Percentiles rank a stretch among this genome's conserved stretches.
These are phyloP conservation scores for Heliconius himera DNA, from an alignment of 1,140 invertebrate species.

Conservation along the genomic window DNA sequence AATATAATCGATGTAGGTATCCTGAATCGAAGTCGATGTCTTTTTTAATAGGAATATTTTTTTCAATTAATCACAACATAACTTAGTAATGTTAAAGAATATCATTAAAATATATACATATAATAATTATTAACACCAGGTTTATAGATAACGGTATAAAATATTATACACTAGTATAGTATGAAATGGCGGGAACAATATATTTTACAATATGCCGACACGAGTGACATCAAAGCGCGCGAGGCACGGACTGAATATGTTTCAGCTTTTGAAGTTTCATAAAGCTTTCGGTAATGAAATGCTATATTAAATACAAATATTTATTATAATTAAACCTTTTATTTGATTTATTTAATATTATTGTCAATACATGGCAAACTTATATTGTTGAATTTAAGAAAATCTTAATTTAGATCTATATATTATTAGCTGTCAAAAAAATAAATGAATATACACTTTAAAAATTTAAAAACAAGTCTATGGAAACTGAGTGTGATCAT, in stretches of 20 bases:
- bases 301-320: not conserved
- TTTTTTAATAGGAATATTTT: no score
- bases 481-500: no score
- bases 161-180: not conserved
- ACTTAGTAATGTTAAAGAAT: no score
- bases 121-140: no score
- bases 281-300: not conserved
- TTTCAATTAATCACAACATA: no score
- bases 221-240: slow-evolving; percentile 54
- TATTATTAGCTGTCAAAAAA: no score
- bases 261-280: slow-evolving; percentile 41
- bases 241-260: slow-evolving; percentile 56
- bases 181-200: slow-evolving; percentile 55
- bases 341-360: not conserved
- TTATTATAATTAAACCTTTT: not conserved
- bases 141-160: not conserved
- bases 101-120: no score
- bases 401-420: not conserved
- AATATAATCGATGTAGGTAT: not conserved
- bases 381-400: not conserved
- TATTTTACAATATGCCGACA: slow-evolving; percentile 50
- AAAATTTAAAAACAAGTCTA: no score
- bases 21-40: no score
- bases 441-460: no score
- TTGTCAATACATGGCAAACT: not conserved